Conservation (phyloP, 2,888 invertebrate genomes). For the Entomobrya multifasciata region DNA sequence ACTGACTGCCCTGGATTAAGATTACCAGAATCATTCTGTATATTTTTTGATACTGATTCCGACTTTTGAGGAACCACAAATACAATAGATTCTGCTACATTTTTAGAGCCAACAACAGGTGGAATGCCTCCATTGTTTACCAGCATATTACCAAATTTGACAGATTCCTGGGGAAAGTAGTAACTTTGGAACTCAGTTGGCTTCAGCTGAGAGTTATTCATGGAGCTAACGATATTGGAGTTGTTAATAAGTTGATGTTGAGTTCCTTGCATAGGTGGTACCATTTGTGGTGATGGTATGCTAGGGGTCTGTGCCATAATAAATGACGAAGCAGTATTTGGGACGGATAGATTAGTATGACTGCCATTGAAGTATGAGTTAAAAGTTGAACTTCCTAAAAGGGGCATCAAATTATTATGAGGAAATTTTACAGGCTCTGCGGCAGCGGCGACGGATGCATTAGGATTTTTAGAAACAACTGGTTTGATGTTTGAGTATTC, state of each 20-base stretch:
- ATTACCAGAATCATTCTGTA: not conserved
- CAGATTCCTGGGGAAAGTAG: constrained; percentile 43
- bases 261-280: not conserved
- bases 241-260: constrained; percentile 7
- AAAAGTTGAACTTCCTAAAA: constrained; percentile 23
- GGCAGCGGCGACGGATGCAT: constrained; percentile 24
- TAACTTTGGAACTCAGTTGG: constrained; percentile 34
- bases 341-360: not conserved
- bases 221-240: not conserved
- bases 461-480: constrained; percentile 26
- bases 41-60: not conserved
- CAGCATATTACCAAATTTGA: not conserved
- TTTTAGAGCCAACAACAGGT: not conserved
- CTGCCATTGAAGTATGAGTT: constrained; percentile 43
- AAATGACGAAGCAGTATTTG: not conserved
- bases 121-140: constrained; percentile 11
- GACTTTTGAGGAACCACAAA: constrained; percentile 18
- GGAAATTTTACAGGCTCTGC: not conserved
- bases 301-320: not conserved
- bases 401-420: constrained; percentile 12
- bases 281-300: not conserved
- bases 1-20: not conserved
- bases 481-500: not conserved
- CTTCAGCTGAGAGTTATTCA: not conserved
- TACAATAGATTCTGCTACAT: not conserved